These are phyloP conservation scores for Scylla paramamosain DNA, from an alignment of 1,140 invertebrate genomes.

Conservation along the genomic window DNA sequence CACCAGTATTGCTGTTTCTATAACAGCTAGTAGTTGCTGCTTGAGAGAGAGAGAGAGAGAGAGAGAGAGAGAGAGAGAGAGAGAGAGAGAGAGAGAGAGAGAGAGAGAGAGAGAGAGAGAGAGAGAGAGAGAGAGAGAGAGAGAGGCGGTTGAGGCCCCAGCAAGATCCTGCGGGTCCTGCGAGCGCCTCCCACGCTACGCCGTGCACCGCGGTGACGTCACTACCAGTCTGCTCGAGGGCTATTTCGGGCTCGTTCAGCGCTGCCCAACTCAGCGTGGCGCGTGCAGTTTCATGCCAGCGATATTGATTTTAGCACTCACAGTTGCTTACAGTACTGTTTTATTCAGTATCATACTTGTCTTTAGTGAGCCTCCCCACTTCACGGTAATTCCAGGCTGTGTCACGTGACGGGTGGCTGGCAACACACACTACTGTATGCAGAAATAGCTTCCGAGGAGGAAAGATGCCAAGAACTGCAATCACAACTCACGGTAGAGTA, in stretches of 20 bases:
- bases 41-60: constrained; percentile 25
- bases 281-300: not conserved
- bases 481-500: too few relatives aligned
- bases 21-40: not conserved
- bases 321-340: not conserved
- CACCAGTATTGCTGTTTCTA: not conserved
- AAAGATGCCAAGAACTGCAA: too few relatives aligned
- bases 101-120: constrained; percentile 40
- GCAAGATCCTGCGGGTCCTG: not conserved
- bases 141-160: not conserved
- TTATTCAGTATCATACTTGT: too few relatives aligned
- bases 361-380: too few relatives aligned
- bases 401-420: too few relatives aligned
- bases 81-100: constrained; percentile 32
- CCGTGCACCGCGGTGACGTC: not conserved
- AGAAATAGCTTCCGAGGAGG: too few relatives aligned
- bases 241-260: not conserved
- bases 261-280: not conserved
- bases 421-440: too few relatives aligned
- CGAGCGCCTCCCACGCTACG: constrained; percentile 3
- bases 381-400: too few relatives aligned
- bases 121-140: constrained; percentile 35
- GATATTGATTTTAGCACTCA: not conserved
- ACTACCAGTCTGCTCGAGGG: not conserved
- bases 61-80: constrained; percentile 35